A percentile compares a stretch with the other conserved stretches of the same genome.
Conservation (phyloP, 2,888 invertebrate species). For the Callinectes sapidus region DNA sequence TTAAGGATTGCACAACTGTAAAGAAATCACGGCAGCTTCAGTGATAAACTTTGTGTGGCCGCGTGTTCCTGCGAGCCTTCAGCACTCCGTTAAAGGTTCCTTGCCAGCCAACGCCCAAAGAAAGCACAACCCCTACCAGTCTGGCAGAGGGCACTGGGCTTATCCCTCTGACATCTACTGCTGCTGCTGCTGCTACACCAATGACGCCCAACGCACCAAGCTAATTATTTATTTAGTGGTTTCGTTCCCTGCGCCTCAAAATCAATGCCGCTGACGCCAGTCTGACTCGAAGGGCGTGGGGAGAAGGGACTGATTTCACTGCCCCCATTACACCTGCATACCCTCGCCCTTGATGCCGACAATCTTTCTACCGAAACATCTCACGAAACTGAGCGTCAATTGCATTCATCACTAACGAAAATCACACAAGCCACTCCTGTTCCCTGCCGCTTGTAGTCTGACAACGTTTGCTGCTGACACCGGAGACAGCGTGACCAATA, state of each 20-base stretch:
- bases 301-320: not conserved
- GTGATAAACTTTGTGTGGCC: not conserved
- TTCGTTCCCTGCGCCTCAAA: constrained; percentile 27
- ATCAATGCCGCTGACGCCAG: constrained; percentile 51
- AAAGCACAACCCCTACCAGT: not conserved
- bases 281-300: not conserved
- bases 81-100: not conserved
- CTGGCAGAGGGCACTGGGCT: not conserved
- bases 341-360: not conserved
- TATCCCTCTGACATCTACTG: not conserved
- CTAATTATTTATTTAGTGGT: constrained; percentile 44
- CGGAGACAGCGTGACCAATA: not conserved
- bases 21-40: not conserved
- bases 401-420: not conserved
- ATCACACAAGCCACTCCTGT: not conserved
- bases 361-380: not conserved
- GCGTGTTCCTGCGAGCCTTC: not conserved
- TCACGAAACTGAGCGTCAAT: not conserved
- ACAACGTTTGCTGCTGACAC: not conserved
- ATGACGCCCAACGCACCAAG: constrained; percentile 25
- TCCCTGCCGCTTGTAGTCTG: not conserved
- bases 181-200: not conserved
- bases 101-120: not conserved
- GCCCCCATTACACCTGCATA: not conserved
- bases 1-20: not conserved